Evolutionary conservation across 1,140 invertebrate species (phyloP).

Genomic region (Drosophila equinoxialis): DNA sequence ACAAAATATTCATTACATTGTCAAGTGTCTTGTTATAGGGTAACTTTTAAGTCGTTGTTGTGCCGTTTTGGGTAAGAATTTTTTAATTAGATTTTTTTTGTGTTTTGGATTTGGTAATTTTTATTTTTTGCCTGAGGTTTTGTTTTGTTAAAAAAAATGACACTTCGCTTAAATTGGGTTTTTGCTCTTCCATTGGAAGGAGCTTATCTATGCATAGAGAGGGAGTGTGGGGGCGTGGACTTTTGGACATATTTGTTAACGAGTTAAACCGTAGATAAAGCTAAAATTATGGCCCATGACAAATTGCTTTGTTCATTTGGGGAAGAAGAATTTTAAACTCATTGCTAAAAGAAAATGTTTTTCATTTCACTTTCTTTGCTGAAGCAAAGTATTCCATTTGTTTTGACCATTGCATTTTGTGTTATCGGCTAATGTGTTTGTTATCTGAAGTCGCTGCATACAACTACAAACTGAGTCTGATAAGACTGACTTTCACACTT

Average conservation of each 20-base stretch:
- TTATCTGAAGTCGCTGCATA: not conserved
- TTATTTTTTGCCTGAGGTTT: constrained; percentile 58
- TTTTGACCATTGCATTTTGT: not conserved
- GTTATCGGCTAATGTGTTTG: constrained; percentile 2
- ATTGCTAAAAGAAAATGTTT: not conserved
- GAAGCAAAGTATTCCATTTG: not conserved
- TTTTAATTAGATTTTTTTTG: constrained; percentile 79
- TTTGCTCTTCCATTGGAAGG: constrained; percentile 10
- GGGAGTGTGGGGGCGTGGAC: not conserved
- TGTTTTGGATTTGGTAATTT: constrained; percentile 47
- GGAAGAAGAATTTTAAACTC: not conserved
- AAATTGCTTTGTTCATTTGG: constrained; percentile 27
- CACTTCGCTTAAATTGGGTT: constrained; percentile 66
- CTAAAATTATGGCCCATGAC: constrained; percentile 65
- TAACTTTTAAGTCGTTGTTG: not conserved
- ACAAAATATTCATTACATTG: no score
- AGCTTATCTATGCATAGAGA: not conserved
- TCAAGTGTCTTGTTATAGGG: not conserved
- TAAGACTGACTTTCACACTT: constrained; percentile 10
- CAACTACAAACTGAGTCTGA: not conserved
- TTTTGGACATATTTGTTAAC: constrained; percentile 53
- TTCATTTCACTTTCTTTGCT: constrained; percentile 8
- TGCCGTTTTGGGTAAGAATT: constrained; percentile 31
- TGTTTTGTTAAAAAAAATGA: constrained; percentile 62
- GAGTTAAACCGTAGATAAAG: constrained; percentile 56